Conservation (phyloP, 2,113 vertebrate genomes). For the Corapipo altera region DNA sequence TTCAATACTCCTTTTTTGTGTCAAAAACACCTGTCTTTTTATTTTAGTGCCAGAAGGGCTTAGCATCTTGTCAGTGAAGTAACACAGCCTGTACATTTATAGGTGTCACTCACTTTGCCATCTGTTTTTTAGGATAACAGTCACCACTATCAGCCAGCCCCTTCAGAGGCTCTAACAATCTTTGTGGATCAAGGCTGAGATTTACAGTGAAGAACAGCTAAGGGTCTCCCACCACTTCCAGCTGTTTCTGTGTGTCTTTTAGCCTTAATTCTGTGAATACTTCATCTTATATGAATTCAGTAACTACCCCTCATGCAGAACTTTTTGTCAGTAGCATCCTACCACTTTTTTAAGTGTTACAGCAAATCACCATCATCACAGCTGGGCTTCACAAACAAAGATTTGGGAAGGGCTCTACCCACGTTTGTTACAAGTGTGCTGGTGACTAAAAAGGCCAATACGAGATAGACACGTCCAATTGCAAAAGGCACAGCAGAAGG, state of each 20-base stretch:
- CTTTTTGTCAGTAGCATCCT: background rate
- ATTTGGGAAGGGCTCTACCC: no score
- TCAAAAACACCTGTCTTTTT: slow-evolving; percentile 76
- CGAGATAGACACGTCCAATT: no score
- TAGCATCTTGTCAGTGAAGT: slow-evolving; percentile 77
- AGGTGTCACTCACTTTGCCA: slow-evolving; percentile 76
- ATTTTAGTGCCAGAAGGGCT: slow-evolving; percentile 75
- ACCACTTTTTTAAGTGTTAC: slow-evolving; percentile 16
- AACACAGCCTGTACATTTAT: slow-evolving; percentile 77
- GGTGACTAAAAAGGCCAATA: no score
- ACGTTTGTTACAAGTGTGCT: no score
- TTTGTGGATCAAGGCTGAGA: slow-evolving; percentile 66
- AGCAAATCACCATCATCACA: background rate
- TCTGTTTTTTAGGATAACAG: slow-evolving; percentile 79
- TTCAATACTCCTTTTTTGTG: slow-evolving; percentile 66
- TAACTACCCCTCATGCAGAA: background rate
- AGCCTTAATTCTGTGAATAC: slow-evolving; percentile 18
- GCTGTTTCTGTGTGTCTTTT: slow-evolving; percentile 13
- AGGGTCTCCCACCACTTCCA: slow-evolving; percentile 22
- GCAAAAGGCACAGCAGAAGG: no score
- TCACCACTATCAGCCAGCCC: slow-evolving; percentile 66
- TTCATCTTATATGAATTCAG: background rate
- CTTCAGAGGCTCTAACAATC: slow-evolving; percentile 65
- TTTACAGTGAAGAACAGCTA: slow-evolving; percentile 53
- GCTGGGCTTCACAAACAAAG: no score